Evolutionary conservation across 1,140 invertebrate species (phyloP), one percentile per base, ranked within the genome.

Genomic region (Cotesia vestalis): DNA sequence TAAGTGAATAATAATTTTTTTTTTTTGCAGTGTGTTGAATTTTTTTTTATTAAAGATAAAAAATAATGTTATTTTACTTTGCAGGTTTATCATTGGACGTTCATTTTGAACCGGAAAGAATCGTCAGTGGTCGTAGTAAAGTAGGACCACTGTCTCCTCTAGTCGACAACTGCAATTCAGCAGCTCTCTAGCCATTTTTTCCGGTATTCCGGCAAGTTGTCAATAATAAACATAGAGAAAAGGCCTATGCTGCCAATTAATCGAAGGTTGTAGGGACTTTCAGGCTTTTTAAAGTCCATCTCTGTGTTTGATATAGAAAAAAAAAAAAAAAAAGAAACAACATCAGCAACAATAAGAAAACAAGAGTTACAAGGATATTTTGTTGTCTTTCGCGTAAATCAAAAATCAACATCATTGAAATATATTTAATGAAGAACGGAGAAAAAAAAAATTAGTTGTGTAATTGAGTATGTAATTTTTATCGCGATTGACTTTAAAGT

Each of bases 71-170:
- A 2, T 17, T 69, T 46, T 52, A 17, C 12, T 35, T 88, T 83
- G 59, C 79, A 91, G 91, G 90, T 81, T 88, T 91, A 75, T 91
- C 92, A 40, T 85, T 93, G 79, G 93, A 94, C 80, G 89, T 94
- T 74, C 91, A 93, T 80, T 94, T 94, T 78, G 93, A 94, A 84
- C 89, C 93, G 77, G 93, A 94, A 86, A 89, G 90, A 74, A 83
- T 88, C 73, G 88, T 87, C 78, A 89, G 89, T 40, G 90, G 90
- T 57, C 90, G 91, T 78, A 91, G 92, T 76, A 91, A 92, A 74
- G 89, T 92, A 71, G 93, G 93, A 77, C 91, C 93, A 34, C 87
- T 94, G 80, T 93, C 93, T 75, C 93, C 93, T 55, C 88, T 94
- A 79, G 94, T 94, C 75, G 90, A 92, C 89, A 84, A 88, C 80